Conservation (phyloP, 2,888 invertebrate genomes). For the Dicroscelio sp. region DNA sequence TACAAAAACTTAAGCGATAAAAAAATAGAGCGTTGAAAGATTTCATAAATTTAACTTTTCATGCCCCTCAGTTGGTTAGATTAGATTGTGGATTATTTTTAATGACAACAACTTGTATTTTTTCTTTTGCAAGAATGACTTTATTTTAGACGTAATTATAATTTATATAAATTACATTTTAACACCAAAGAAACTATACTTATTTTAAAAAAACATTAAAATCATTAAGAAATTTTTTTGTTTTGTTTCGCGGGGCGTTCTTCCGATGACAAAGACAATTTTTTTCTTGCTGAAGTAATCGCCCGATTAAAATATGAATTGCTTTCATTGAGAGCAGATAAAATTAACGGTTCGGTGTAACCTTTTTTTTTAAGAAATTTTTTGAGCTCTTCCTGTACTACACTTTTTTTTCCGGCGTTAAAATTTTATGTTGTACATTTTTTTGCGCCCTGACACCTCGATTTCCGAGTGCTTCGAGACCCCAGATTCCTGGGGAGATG, state of each 20-base stretch:
- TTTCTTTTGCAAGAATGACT: too few species aligned
- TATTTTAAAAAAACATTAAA: background rate
- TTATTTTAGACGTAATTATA: too few species aligned
- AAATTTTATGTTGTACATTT: background rate
- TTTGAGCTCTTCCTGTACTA: background rate
- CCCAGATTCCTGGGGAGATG: background rate
- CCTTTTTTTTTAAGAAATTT: background rate
- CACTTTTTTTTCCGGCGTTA: slow-evolving; percentile 1
- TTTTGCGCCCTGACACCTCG: background rate
- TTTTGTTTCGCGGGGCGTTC: background rate
- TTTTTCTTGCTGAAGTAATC: slow-evolving; percentile 3
- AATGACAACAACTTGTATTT: too few species aligned
- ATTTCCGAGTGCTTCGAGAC: background rate
- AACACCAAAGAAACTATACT: too few species aligned
- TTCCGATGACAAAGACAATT: background rate
- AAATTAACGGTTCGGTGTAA: background rate
- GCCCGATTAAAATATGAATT: background rate
- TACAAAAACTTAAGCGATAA: too few species aligned
- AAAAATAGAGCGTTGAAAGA: too few species aligned
- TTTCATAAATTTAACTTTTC: too few species aligned
- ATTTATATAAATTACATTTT: too few species aligned
- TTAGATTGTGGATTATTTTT: too few species aligned
- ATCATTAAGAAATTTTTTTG: background rate
- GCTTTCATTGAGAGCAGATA: background rate
- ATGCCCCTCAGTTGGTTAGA: too few species aligned